phyloP scores from a whole-genome alignment of 2,113 vertebrate genomes.

The Heteronetta atricapilla region DNA sequence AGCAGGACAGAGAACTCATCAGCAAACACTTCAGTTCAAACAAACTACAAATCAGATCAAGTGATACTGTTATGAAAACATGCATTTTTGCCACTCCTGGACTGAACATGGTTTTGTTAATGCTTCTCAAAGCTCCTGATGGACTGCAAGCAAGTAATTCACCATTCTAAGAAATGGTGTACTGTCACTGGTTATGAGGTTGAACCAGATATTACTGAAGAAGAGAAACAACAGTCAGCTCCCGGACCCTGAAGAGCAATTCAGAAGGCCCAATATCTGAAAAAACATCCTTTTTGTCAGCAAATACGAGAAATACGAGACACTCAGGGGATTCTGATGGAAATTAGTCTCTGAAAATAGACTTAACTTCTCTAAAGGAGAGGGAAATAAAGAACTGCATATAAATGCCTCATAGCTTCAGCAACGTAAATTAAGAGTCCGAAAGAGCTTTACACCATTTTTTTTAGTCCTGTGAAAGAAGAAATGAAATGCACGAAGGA shows the following conservation, averaged over 20 bases:
- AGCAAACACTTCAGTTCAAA: background rate
- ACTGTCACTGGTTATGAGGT: background rate
- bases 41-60: background rate
- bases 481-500: background rate
- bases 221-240: background rate
- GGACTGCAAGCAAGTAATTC: background rate
- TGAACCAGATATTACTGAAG: background rate
- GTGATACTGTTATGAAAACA: background rate
- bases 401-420: background rate
- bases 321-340: background rate
- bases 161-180: background rate
- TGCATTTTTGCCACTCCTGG: background rate
- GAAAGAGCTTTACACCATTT: background rate
- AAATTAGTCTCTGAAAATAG: background rate
- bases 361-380: background rate
- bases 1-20: background rate
- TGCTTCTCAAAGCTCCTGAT: background rate
- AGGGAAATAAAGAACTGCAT: background rate
- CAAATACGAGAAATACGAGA: background rate
- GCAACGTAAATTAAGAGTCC: background rate
- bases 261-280: background rate
- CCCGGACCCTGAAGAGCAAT: background rate
- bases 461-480: background rate
- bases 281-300: background rate
- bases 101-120: background rate